phyloP scores from a whole-genome alignment of 2,888 invertebrate species.

The Macropis europaea region DNA sequence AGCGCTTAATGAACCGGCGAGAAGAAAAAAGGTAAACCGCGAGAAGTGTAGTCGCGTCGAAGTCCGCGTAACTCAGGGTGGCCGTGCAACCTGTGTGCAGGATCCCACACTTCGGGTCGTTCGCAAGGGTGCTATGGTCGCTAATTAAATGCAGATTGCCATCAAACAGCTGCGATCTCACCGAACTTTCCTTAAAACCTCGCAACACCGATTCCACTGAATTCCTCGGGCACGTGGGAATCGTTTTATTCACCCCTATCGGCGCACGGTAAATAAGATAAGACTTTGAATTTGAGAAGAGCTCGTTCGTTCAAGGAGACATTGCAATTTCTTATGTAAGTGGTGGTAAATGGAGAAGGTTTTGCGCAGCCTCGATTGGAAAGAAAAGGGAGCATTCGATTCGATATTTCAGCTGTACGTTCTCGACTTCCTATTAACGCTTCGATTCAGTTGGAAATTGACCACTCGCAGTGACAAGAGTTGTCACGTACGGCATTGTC shows the following conservation, averaged over 20 bases:
- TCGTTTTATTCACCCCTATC: not conserved
- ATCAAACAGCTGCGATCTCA: constrained; percentile 15
- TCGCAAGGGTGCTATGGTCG: constrained; percentile 3
- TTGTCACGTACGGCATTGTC: constrained; percentile 37
- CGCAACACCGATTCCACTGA: constrained; percentile 13
- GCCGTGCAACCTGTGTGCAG: not conserved
- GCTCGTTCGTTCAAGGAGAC: too few relatives aligned
- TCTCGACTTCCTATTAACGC: constrained; percentile 18
- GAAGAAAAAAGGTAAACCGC: constrained; percentile 29
- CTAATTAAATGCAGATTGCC: constrained; percentile 34
- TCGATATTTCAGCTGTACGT: not conserved
- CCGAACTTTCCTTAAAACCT: constrained; percentile 24
- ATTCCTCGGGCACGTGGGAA: not conserved
- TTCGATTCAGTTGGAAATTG: constrained; percentile 28
- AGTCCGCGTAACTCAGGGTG: constrained; percentile 11
- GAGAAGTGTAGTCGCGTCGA: constrained; percentile 19
- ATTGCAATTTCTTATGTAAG: too few relatives aligned
- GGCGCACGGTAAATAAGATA: too few relatives aligned
- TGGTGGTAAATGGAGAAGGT: too few relatives aligned
- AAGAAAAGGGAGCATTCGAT: not conserved
- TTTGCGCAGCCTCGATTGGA: too few relatives aligned
- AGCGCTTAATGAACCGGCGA: constrained; percentile 28
- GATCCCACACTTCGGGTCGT: not conserved
- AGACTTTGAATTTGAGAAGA: too few relatives aligned
- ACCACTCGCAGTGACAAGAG: constrained; percentile 36